These are phyloP conservation scores for Tympanoctomys barrerae DNA, from an alignment of 2,797 vertebrate species.

Conservation along the genomic window DNA sequence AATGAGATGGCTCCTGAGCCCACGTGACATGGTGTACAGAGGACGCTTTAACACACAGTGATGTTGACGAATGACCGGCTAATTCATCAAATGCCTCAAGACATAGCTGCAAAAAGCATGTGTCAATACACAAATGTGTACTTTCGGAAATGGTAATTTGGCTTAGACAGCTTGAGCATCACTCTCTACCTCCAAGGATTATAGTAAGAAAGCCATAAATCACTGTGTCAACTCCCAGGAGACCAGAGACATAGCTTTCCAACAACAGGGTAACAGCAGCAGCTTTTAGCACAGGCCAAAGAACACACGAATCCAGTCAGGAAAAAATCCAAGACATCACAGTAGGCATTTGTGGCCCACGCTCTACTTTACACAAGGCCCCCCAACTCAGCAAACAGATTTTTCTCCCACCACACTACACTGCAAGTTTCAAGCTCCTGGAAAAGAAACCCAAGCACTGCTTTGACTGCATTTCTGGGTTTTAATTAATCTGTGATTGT, in stretches of 20 bases:
- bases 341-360: background rate
- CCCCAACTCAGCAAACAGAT: conserved; percentile 22
- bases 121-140: background rate
- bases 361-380: background rate
- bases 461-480: background rate
- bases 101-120: background rate
- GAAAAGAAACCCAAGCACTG: background rate
- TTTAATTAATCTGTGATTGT: background rate
- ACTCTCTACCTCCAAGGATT: background rate
- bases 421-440: background rate
- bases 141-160: conserved; percentile 52
- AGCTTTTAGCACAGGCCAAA: background rate
- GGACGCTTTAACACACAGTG: background rate
- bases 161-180: background rate
- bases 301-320: background rate
- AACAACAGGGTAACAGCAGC: background rate
- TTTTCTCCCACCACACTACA: background rate
- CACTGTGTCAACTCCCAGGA: background rate
- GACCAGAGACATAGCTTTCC: background rate
- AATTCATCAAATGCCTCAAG: conserved; percentile 35
- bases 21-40: background rate
- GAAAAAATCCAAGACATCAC: background rate
- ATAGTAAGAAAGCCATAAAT: background rate
- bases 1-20: background rate
- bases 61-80: background rate